Conservation (phyloP, 1,140 invertebrate species). For the Armadillidium nasatum region DNA sequence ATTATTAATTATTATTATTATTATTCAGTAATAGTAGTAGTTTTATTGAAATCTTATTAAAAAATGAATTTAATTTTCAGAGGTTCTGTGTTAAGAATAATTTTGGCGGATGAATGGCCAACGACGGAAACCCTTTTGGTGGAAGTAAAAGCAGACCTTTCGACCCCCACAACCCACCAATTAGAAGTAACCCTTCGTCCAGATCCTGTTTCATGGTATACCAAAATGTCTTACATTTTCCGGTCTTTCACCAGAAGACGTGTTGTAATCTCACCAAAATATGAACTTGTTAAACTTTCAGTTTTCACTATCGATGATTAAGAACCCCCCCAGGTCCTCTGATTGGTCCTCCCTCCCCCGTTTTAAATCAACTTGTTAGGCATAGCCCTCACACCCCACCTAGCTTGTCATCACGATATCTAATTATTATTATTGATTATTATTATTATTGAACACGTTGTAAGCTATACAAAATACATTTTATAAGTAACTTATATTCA, state of each 20-base stretch:
- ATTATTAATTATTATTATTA: too few relatives aligned
- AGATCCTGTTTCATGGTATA: not conserved
- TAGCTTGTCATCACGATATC: too few relatives aligned
- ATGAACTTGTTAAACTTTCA: not conserved
- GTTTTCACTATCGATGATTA: not conserved
- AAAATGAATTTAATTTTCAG: not conserved
- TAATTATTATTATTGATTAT: too few relatives aligned
- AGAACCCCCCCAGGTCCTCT: not conserved
- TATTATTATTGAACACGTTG: too few relatives aligned
- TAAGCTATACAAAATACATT: too few relatives aligned
- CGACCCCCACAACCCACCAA: not conserved
- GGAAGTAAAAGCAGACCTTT: not conserved
- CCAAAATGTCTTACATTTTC: conserved; percentile 4
- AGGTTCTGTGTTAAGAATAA: not conserved
- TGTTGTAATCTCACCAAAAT: not conserved
- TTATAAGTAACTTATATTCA: too few relatives aligned
- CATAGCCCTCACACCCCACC: too few relatives aligned
- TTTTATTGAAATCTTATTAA: too few relatives aligned
- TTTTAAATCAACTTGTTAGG: too few relatives aligned
- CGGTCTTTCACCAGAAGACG: not conserved
- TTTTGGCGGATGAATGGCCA: not conserved
- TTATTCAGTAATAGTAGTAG: too few relatives aligned
- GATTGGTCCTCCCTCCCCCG: too few relatives aligned
- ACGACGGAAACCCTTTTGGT: not conserved
- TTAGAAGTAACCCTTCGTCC: not conserved